Evolutionary conservation across 64 coral and sea anemone species (phyloP).

Genomic region (Actinia tenebrosa): DNA sequence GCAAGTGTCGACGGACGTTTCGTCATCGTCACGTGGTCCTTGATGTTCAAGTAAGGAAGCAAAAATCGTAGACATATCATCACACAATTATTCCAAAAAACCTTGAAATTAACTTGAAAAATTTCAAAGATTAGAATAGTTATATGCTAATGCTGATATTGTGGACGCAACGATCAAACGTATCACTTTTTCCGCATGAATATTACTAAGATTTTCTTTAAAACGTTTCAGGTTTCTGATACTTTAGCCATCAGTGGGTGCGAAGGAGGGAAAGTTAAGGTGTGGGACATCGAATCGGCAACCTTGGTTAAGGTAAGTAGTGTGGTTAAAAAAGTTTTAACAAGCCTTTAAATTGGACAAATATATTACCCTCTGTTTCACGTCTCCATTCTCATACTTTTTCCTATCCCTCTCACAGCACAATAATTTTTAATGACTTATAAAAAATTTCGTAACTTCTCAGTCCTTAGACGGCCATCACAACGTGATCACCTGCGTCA

Average conservation of each 20-base stretch:
- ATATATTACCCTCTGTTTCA: neutral
- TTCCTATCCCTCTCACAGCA: neutral
- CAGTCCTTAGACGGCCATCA: conserved; percentile 94
- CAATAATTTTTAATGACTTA: neutral
- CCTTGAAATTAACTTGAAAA: too few species aligned
- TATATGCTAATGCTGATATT: too few species aligned
- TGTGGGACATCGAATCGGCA: conserved; percentile 86
- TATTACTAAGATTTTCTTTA: neutral
- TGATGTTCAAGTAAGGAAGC: conserved; percentile 68
- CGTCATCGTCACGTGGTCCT: conserved; percentile 91
- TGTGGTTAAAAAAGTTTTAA: neutral
- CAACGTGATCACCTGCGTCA: conserved; percentile 79
- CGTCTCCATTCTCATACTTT: too few species aligned
- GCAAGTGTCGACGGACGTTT: conserved; percentile 91
- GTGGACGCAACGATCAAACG: too few species aligned
- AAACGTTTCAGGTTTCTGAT: conserved; percentile 62
- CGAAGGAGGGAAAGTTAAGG: conserved; percentile 90
- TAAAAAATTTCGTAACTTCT: neutral
- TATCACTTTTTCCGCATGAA: too few species aligned
- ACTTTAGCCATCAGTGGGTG: conserved; percentile 84
- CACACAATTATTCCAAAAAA: too few species aligned
- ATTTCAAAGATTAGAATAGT: too few species aligned
- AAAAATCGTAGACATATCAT: neutral
- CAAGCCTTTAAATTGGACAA: too few species aligned
- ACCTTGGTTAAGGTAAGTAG: conserved; percentile 65